phyloP scores from a whole-genome alignment of 1,140 invertebrate species.

The Drosophila willistoni region DNA sequence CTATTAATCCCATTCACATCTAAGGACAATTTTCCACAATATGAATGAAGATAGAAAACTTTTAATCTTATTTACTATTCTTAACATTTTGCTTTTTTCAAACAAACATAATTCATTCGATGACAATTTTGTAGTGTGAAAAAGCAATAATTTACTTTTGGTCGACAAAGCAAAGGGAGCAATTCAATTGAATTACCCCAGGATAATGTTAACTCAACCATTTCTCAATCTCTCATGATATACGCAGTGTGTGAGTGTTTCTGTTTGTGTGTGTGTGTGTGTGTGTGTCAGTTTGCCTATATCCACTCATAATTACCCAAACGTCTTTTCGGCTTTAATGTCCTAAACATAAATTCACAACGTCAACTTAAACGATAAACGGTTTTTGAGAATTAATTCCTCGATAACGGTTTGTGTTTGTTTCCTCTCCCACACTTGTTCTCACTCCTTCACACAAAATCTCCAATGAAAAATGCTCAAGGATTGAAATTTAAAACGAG shows the following conservation, averaged over 20 bases:
- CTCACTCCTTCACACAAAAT: background rate
- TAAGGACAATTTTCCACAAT: no score
- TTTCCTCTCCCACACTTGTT: background rate
- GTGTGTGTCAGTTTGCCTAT: background rate
- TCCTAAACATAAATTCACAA: conserved; percentile 31
- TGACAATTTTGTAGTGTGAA: conserved; percentile 2
- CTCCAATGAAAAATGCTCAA: conserved; percentile 51
- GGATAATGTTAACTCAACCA: conserved; percentile 5
- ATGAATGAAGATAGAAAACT: no score
- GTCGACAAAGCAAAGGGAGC: conserved; percentile 7
- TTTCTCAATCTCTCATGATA: background rate
- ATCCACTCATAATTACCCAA: conserved; percentile 9
- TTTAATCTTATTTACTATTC: no score
- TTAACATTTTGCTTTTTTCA: background rate
- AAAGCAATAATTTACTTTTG: conserved; percentile 8
- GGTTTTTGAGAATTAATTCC: conserved; percentile 51
- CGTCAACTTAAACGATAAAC: conserved; percentile 23
- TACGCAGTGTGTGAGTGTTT: background rate
- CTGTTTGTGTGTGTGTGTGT: background rate
- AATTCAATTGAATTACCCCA: conserved; percentile 14
- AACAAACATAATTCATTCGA: background rate
- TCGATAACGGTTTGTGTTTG: conserved; percentile 42
- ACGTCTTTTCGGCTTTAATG: conserved; percentile 9
- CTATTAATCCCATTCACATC: no score
- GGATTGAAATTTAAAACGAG: conserved; percentile 58